A percentile compares a stretch with the other conserved stretches of the same genome.
These are phyloP conservation scores for Creontiades dilutus DNA, from an alignment of 2,888 invertebrate genomes.

Conservation along the genomic window DNA sequence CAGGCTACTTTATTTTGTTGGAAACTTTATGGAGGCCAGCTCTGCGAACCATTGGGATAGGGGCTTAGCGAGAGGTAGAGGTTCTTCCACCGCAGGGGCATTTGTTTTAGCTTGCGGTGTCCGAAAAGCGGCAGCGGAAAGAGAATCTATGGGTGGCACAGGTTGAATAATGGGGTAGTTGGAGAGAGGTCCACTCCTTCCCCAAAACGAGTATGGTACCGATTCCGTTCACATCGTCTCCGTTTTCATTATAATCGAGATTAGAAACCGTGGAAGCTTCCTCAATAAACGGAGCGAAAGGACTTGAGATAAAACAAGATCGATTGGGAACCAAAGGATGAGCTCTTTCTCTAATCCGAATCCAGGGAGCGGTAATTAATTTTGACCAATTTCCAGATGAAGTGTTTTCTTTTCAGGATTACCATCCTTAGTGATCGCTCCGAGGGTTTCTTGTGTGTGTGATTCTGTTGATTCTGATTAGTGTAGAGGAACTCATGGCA, in stretches of 20 bases:
- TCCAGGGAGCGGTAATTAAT: neutral
- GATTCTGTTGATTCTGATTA: too few species aligned
- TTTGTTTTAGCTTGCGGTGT: slow-evolving; percentile 52
- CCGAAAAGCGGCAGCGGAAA: slow-evolving; percentile 43
- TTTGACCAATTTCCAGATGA: neutral
- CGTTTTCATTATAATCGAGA: slow-evolving; percentile 14
- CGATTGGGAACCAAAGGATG: neutral
- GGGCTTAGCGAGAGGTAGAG: neutral
- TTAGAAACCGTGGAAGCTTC: neutral
- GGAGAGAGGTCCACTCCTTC: slow-evolving; percentile 5
- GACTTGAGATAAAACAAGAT: slow-evolving; percentile 4
- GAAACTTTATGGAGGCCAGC: too few species aligned
- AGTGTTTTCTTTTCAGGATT: too few species aligned
- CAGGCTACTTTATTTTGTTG: too few species aligned
- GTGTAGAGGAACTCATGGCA: too few species aligned
- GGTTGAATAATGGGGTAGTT: slow-evolving; percentile 51
- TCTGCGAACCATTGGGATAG: neutral
- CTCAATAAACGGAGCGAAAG: neutral
- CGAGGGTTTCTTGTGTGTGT: too few species aligned
- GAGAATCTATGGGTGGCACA: slow-evolving; percentile 44
- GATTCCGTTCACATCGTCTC: neutral
- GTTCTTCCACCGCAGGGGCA: slow-evolving; percentile 3
- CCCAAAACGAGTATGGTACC: neutral
- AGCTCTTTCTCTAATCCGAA: neutral
- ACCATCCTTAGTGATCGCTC: too few species aligned